Evolutionary conservation across 2,888 invertebrate genomes (phyloP).

Genomic region (Ceriagrion tenellum): DNA sequence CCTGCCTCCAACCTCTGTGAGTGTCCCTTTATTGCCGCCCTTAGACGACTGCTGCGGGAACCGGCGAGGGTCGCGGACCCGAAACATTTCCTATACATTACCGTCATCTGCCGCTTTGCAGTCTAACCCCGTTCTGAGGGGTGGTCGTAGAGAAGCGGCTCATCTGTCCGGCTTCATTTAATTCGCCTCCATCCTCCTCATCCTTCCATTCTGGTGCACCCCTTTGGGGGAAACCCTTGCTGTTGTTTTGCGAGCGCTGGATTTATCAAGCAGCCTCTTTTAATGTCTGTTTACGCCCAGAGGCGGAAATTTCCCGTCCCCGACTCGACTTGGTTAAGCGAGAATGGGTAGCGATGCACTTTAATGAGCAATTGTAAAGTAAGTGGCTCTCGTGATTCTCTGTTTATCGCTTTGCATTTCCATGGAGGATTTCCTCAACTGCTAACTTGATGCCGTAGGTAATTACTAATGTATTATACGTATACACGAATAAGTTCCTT

Average conservation of each 20-base stretch:
- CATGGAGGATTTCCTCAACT: not conserved
- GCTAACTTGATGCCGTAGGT: not conserved
- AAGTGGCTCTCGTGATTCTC: not conserved
- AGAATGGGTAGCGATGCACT: not conserved
- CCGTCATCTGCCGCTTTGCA: slow-evolving; percentile 26
- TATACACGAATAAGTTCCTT: too few relatives aligned
- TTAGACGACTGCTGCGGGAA: not conserved
- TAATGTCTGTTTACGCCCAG: slow-evolving; percentile 21
- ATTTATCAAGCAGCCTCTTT: not conserved
- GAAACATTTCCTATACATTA: slow-evolving; percentile 9
- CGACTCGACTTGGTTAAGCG: not conserved
- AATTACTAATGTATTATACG: not conserved
- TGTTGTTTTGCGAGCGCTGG: not conserved
- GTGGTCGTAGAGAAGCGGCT: not conserved
- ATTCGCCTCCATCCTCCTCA: not conserved
- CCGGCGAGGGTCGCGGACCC: not conserved
- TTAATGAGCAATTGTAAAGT: slow-evolving; percentile 10
- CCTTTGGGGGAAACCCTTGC: not conserved
- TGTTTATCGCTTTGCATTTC: not conserved
- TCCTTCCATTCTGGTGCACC: not conserved
- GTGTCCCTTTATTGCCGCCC: slow-evolving; percentile 9
- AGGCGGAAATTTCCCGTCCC: not conserved
- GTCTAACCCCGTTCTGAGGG: not conserved
- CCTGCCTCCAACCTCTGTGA: not conserved
- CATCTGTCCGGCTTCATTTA: not conserved